Evolutionary conservation across 2,113 vertebrate genomes (phyloP).

Genomic region (Xiphorhynchus elegans): DNA sequence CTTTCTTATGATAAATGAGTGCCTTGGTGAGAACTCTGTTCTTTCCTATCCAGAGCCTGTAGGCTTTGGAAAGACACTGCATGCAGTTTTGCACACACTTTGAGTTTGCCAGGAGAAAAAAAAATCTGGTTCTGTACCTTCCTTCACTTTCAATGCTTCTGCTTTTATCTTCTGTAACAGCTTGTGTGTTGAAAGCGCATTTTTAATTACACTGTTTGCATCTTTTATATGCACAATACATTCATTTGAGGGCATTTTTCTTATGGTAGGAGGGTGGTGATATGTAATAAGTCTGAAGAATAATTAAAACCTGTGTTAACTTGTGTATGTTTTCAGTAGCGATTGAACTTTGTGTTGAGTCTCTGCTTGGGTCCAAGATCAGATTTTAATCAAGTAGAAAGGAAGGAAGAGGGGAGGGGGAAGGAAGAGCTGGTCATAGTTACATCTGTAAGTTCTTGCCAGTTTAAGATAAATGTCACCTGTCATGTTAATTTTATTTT

Average conservation of each 20-base stretch:
- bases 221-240: slow-evolving; percentile 4
- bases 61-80: background rate
- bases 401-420: slow-evolving; percentile 1
- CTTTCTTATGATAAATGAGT: background rate
- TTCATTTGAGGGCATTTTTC: slow-evolving; percentile 41
- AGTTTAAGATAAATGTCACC: background rate
- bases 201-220: slow-evolving; percentile 50
- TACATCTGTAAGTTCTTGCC: background rate
- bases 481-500: background rate
- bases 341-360: slow-evolving; percentile 44
- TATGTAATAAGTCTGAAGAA: slow-evolving; percentile 42
- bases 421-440: background rate
- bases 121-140: background rate
- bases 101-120: background rate
- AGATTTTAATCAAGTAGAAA: slow-evolving; percentile 24
- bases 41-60: background rate
- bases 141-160: background rate
- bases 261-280: slow-evolving; percentile 23
- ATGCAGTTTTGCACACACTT: background rate
- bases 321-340: slow-evolving; percentile 21
- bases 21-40: background rate
- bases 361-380: slow-evolving; percentile 27
- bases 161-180: slow-evolving; percentile 33
- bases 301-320: slow-evolving; percentile 60
- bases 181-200: slow-evolving; percentile 10